Conservation (phyloP, 1,140 invertebrate genomes). For the Drosophila carrolli region DNA sequence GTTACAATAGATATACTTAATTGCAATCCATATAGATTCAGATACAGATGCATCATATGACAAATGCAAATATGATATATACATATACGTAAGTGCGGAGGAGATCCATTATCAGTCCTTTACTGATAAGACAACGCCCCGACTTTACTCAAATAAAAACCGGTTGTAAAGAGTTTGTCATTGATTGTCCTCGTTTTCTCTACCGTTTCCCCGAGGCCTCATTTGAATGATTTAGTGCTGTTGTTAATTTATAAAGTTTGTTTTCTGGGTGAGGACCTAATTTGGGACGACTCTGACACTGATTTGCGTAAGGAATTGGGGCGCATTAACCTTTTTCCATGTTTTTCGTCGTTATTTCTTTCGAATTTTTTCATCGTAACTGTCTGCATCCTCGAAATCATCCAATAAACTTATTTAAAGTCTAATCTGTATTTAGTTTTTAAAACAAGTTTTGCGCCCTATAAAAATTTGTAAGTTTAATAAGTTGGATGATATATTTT, state of each 20-base stretch:
- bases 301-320: conserved; percentile 37
- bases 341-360: not conserved
- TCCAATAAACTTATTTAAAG: not conserved
- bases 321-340: conserved; percentile 21
- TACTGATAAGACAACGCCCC: conserved; percentile 33
- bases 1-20: conserved; percentile 23
- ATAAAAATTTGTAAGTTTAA: too few species aligned
- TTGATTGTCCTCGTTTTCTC: conserved; percentile 15
- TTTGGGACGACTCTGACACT: not conserved
- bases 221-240: conserved; percentile 37
- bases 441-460: too few species aligned
- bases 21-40: conserved; percentile 9
- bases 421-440: too few species aligned
- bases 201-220: conserved; percentile 3
- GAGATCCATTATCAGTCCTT: conserved; percentile 3
- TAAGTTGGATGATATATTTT: too few species aligned
- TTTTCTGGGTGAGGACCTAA: conserved; percentile 4
- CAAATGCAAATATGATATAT: conserved; percentile 26
- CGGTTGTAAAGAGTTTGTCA: conserved; percentile 19
- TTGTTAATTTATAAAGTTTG: conserved; percentile 29
- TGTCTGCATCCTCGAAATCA: not conserved
- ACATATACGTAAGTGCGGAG: not conserved
- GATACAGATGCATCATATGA: conserved; percentile 20
- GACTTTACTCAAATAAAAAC: conserved; percentile 25
- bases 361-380: not conserved